These are phyloP conservation scores for Pyrrhia umbra DNA, from an alignment of 2,888 invertebrate genomes.

Conservation along the genomic window DNA sequence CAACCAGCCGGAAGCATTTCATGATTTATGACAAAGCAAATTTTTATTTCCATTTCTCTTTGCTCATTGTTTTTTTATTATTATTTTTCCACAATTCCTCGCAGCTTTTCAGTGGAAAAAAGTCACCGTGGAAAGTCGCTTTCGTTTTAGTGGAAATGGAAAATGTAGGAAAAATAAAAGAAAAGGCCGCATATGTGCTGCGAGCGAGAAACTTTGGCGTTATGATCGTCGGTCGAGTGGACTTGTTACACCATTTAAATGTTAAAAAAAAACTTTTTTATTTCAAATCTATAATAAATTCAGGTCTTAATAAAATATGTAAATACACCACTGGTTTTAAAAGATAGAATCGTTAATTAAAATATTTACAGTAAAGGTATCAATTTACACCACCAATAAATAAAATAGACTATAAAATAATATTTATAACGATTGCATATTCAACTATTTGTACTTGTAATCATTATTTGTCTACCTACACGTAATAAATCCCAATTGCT, in stretches of 20 bases:
- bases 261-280: slow-evolving; percentile 22
- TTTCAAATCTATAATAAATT: not conserved
- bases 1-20: slow-evolving; percentile 86
- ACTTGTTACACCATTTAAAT: slow-evolving; percentile 37
- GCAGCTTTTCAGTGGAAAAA: slow-evolving; percentile 84
- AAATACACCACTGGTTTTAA: not conserved
- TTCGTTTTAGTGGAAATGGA: slow-evolving; percentile 87
- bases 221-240: slow-evolving; percentile 68
- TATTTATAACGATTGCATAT: slow-evolving; percentile 22
- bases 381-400: slow-evolving; percentile 27
- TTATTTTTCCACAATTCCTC: slow-evolving; percentile 86
- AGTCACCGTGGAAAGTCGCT: slow-evolving; percentile 86
- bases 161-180: slow-evolving; percentile 84
- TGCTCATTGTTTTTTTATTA: slow-evolving; percentile 84
- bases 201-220: slow-evolving; percentile 74
- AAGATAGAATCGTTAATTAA: slow-evolving; percentile 7
- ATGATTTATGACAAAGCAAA: slow-evolving; percentile 89
- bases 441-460: slow-evolving; percentile 6
- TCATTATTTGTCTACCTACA: slow-evolving; percentile 16
- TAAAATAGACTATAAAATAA: slow-evolving; percentile 5
- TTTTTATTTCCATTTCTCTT: slow-evolving; percentile 88
- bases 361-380: slow-evolving; percentile 16
- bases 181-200: slow-evolving; percentile 82
- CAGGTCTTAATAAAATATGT: not conserved
- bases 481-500: slow-evolving; percentile 9